Conservation (phyloP, 23 tunicate genomes). For the Trididemnum miniatum region DNA sequence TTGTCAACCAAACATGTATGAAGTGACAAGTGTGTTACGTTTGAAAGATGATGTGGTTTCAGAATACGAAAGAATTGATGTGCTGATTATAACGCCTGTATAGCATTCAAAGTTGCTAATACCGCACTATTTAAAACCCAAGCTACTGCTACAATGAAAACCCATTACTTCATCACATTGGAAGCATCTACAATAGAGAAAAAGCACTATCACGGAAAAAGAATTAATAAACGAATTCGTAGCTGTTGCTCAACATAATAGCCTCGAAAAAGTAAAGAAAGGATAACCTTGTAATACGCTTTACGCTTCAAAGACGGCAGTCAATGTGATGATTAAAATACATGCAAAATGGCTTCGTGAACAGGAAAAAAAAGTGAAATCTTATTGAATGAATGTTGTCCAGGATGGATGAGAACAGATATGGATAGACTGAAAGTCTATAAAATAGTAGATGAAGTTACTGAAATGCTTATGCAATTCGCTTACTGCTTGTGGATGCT, state of each 20-base stretch:
- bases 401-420: conserved; percentile 70
- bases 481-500: conserved; percentile 49
- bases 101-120: conserved; percentile 39
- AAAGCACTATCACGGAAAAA: conserved; percentile 55
- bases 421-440: conserved; percentile 52
- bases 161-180: conserved; percentile 55
- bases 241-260: conserved; percentile 25
- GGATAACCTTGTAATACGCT: conserved; percentile 66
- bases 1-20: conserved; percentile 70
- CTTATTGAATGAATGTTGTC: conserved; percentile 64
- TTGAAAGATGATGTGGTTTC: conserved; percentile 28
- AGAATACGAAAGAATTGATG: conserved; percentile 74
- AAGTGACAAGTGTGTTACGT: conserved; percentile 38
- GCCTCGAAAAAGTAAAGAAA: conserved; percentile 2
- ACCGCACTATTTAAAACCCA: conserved; percentile 58
- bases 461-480: conserved; percentile 45
- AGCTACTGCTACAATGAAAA: conserved; percentile 59
- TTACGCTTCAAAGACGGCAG: conserved; percentile 72
- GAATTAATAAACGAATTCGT: conserved; percentile 77
- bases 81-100: conserved; percentile 78
- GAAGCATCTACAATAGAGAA: conserved; percentile 43
- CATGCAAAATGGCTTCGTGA: conserved; percentile 22
- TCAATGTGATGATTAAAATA: conserved; percentile 42
- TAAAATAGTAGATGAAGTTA: conserved; percentile 63
- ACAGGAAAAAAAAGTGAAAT: conserved; percentile 26